A percentile compares a stretch with the other conserved stretches of the same genome.
These are phyloP conservation scores for Drosophila mulleri DNA, from an alignment of 2,888 invertebrate genomes.

Conservation along the genomic window DNA sequence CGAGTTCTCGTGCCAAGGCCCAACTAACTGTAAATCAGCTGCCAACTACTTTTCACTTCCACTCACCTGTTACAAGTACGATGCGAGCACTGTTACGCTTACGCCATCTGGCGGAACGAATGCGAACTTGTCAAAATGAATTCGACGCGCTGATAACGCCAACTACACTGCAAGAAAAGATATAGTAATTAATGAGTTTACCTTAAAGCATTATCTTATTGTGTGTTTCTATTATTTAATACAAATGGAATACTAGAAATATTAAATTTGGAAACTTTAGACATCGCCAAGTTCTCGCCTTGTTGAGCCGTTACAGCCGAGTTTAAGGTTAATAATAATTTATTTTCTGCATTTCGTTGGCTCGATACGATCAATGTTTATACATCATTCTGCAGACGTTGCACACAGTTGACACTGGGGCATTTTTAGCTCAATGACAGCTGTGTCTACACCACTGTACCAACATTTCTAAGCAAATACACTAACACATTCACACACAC, in stretches of 20 bases:
- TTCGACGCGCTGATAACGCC: conserved; percentile 9
- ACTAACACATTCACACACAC: conserved; percentile 13
- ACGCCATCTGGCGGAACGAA: conserved; percentile 32
- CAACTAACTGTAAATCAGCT: conserved; percentile 3
- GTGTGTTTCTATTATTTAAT: too few species aligned
- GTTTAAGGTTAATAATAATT: conserved; percentile 3
- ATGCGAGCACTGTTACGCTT: neutral
- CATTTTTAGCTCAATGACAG: conserved; percentile 18
- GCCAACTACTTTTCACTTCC: neutral
- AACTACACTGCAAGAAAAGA: conserved; percentile 9
- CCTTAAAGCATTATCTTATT: neutral
- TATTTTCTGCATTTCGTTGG: conserved; percentile 15
- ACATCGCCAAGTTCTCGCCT: neutral
- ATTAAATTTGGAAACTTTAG: neutral
- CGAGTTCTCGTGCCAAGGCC: conserved; percentile 8
- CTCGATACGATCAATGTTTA: conserved; percentile 11
- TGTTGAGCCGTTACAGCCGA: neutral
- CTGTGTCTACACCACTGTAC: conserved; percentile 34
- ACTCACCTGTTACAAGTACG: conserved; percentile 31
- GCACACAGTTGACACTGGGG: conserved; percentile 10
- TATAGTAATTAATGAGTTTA: neutral
- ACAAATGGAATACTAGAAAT: too few species aligned
- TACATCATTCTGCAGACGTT: conserved; percentile 18
- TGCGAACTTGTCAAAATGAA: neutral
- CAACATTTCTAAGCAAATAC: conserved; percentile 64